phyloP scores from a whole-genome alignment of 1,140 invertebrate genomes.

The Aphaenogaster floridana region DNA sequence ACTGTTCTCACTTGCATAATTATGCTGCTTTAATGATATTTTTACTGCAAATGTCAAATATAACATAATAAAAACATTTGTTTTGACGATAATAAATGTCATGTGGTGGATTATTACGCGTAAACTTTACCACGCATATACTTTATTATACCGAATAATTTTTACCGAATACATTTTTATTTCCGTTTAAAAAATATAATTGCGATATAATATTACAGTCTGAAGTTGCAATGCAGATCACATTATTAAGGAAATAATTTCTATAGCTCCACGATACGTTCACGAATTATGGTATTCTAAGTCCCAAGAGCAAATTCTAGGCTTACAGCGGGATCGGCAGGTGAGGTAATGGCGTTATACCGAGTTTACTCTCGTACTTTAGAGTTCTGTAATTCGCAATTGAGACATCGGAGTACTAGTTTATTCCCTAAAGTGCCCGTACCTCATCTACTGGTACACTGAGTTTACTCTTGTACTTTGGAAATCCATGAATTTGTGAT shows the following conservation, averaged over 20 bases:
- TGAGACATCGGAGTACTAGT: constrained; percentile 53
- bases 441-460: constrained; percentile 54
- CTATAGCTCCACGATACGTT: not conserved
- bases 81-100: not conserved
- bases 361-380: constrained; percentile 64
- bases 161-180: not conserved
- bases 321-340: constrained; percentile 55
- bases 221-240: not conserved
- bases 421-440: constrained; percentile 64
- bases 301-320: constrained; percentile 44
- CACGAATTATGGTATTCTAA: constrained; percentile 33
- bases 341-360: constrained; percentile 57
- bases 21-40: constrained; percentile 25
- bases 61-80: not conserved
- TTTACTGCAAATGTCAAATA: not conserved
- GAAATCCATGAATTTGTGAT: constrained; percentile 66
- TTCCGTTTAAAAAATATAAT: not conserved
- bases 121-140: not conserved
- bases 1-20: not conserved
- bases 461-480: constrained; percentile 65
- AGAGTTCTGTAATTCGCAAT: constrained; percentile 64
- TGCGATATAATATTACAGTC: not conserved
- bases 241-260: constrained; percentile 28
- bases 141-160: not conserved
- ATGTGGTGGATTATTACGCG: not conserved